Evolutionary conservation across 35 echinoderm and acorn worm genomes (phyloP).

Genomic region (Heliocidaris erythrogramma): DNA sequence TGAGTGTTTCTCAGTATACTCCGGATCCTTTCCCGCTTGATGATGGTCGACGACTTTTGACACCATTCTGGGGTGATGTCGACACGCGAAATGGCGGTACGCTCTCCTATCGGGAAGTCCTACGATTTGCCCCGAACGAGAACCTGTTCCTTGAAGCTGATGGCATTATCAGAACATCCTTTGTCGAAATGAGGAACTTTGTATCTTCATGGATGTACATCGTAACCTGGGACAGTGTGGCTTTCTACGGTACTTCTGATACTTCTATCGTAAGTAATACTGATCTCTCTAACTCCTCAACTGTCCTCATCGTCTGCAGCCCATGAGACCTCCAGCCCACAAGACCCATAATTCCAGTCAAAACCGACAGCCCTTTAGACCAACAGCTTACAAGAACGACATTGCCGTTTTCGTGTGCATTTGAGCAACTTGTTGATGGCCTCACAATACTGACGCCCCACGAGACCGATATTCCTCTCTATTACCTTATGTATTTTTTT

Average conservation of each 20-base stretch:
- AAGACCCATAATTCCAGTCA: too few relatives aligned
- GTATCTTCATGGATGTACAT: slow-evolving; percentile 35
- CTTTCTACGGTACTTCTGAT: not conserved
- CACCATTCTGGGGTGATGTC: slow-evolving; percentile 58
- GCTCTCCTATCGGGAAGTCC: slow-evolving; percentile 15
- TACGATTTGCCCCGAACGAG: not conserved
- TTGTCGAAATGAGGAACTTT: slow-evolving; percentile 24
- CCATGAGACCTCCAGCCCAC: too few relatives aligned
- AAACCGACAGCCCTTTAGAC: too few relatives aligned
- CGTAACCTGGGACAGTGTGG: slow-evolving; percentile 47
- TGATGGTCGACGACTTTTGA: not conserved
- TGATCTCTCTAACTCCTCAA: too few relatives aligned
- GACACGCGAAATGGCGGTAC: slow-evolving; percentile 26
- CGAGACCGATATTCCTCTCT: too few relatives aligned
- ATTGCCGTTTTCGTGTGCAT: too few relatives aligned
- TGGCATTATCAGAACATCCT: not conserved
- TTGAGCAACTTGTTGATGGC: too few relatives aligned
- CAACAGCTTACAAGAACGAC: too few relatives aligned
- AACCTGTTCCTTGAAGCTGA: slow-evolving; percentile 7
- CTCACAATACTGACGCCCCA: too few relatives aligned
- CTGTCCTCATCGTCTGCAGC: too few relatives aligned
- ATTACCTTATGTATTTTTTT: too few relatives aligned
- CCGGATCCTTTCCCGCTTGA: slow-evolving; percentile 47
- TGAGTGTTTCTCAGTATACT: not conserved
- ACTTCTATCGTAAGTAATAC: not conserved